Conservation (phyloP, 2,797 vertebrate genomes). For the Coluber constrictor region DNA sequence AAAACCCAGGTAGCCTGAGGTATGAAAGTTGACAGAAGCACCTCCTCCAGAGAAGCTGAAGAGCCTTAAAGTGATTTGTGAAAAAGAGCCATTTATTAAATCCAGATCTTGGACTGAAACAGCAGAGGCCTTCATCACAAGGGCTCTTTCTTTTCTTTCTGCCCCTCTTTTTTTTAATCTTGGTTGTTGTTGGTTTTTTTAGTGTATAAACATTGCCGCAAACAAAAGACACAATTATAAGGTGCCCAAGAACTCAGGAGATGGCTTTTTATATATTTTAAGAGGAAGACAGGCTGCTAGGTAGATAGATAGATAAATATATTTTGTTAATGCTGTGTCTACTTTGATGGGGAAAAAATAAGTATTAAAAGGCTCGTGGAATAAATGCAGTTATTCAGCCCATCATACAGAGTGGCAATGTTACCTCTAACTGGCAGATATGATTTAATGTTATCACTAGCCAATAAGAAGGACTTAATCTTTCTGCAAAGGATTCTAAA, state of each 20-base stretch:
- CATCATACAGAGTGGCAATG: neutral
- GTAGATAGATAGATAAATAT: neutral
- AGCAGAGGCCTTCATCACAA: constrained; percentile 62
- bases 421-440: neutral
- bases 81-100: constrained; percentile 91
- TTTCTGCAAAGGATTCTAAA: neutral
- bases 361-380: neutral
- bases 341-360: neutral
- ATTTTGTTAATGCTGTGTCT: constrained; percentile 11
- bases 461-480: constrained; percentile 1
- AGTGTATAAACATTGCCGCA: constrained; percentile 51
- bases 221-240: constrained; percentile 42
- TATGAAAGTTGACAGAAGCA: constrained; percentile 58
- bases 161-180: constrained; percentile 40
- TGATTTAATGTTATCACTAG: constrained; percentile 2
- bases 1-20: constrained; percentile 64
- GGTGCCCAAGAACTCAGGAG: constrained; percentile 36
- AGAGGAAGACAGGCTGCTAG: constrained; percentile 25
- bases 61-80: constrained; percentile 95
- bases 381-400: neutral
- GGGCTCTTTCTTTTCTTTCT: constrained; percentile 51
- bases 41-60: constrained; percentile 81
- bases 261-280: constrained; percentile 43
- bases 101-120: constrained; percentile 77
- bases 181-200: constrained; percentile 42